Conservation (phyloP, 2,888 invertebrate genomes). For the Willowsia nigromaculata region DNA sequence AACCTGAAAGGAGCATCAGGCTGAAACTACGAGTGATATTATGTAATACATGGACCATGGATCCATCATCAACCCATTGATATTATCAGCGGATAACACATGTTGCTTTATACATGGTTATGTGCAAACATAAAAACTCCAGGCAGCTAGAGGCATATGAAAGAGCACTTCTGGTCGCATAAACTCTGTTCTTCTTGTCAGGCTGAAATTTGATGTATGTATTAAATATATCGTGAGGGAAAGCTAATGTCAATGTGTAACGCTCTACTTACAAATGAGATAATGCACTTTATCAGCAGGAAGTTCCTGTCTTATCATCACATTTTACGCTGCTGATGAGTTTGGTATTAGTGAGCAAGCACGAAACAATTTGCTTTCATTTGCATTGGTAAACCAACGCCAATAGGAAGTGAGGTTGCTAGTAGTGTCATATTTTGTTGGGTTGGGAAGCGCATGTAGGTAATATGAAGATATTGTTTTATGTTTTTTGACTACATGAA, state of each 20-base stretch:
- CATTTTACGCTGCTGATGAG: background rate
- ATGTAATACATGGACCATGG: background rate
- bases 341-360: background rate
- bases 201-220: background rate
- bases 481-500: too few relatives aligned
- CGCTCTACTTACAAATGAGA: slow-evolving; percentile 38
- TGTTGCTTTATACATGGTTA: slow-evolving; percentile 11
- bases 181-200: background rate
- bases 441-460: too few relatives aligned
- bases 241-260: slow-evolving; percentile 18
- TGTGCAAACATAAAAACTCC: background rate
- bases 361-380: slow-evolving; percentile 31
- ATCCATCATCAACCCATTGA: background rate
- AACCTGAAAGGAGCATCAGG: background rate
- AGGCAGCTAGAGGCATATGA: background rate
- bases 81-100: slow-evolving; percentile 25
- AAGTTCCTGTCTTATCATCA: slow-evolving; percentile 54
- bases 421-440: background rate
- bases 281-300: slow-evolving; percentile 58
- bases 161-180: background rate
- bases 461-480: too few relatives aligned
- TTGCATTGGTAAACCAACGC: slow-evolving; percentile 1
- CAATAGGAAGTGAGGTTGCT: slow-evolving; percentile 15
- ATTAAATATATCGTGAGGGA: background rate
- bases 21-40: background rate